Evolutionary conservation across 35 echinoderm and acorn worm genomes (phyloP).

Genomic region (Ophiothrix spiculata): DNA sequence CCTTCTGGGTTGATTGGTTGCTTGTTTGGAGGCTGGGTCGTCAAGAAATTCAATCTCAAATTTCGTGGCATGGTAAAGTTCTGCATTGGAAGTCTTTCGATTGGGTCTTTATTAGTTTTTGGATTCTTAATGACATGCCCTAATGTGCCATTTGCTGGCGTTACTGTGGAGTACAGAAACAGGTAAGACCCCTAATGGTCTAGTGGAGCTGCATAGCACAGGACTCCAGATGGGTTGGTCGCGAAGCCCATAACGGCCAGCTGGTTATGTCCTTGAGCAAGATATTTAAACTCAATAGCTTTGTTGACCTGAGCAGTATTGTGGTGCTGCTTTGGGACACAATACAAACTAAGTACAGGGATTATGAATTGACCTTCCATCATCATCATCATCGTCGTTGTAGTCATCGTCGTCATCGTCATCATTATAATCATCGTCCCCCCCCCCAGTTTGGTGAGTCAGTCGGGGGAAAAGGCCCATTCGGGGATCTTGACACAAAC

Average conservation of each 20-base stretch:
- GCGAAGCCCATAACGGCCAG: background rate
- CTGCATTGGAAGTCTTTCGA: constrained; percentile 32
- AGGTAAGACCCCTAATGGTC: too few species aligned
- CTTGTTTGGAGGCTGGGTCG: constrained; percentile 67
- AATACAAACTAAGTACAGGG: background rate
- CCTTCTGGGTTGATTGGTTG: constrained; percentile 70
- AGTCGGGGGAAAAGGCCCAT: too few species aligned
- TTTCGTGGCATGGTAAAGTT: constrained; percentile 69
- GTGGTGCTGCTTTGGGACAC: background rate
- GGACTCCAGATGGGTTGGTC: background rate
- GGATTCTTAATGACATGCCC: constrained; percentile 58
- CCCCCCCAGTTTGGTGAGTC: too few species aligned
- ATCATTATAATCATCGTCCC: too few species aligned
- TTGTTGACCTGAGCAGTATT: too few species aligned
- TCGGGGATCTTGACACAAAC: too few species aligned
- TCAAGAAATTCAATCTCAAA: constrained; percentile 72
- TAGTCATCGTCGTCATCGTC: too few species aligned
- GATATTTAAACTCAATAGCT: too few species aligned
- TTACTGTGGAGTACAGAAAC: constrained; percentile 72
- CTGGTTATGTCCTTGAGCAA: too few species aligned
- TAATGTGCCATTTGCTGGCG: constrained; percentile 71
- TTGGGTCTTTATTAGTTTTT: constrained; percentile 40
- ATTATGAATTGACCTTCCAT: background rate
- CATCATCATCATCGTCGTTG: too few species aligned
- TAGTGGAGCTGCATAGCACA: too few species aligned